These are phyloP conservation scores for Brenthis hecate DNA, from an alignment of 2,888 invertebrate genomes.

Conservation along the genomic window DNA sequence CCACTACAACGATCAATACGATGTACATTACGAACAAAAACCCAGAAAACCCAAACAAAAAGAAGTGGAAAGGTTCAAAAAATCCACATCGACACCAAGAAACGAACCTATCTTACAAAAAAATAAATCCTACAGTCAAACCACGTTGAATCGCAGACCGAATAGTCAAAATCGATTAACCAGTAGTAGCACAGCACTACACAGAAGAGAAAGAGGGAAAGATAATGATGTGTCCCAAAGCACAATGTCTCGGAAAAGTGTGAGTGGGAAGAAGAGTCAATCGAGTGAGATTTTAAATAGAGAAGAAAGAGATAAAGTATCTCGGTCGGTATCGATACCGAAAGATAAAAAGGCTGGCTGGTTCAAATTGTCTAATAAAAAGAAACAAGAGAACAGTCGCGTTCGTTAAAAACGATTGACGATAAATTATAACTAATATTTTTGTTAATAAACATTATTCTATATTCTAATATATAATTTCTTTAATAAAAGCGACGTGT, in stretches of 20 bases:
- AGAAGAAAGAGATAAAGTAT: slow-evolving; percentile 75
- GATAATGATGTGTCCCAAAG: slow-evolving; percentile 52
- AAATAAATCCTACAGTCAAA: slow-evolving; percentile 75
- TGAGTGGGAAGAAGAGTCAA: slow-evolving; percentile 76
- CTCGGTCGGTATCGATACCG: slow-evolving; percentile 87
- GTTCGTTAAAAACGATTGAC: slow-evolving; percentile 56
- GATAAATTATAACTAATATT: slow-evolving; percentile 8
- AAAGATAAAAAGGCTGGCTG: slow-evolving; percentile 88
- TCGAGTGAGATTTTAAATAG: slow-evolving; percentile 84
- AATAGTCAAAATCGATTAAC: slow-evolving; percentile 58
- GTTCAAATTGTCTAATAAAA: slow-evolving; percentile 84
- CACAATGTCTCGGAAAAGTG: slow-evolving; percentile 70
- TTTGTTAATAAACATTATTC: slow-evolving; percentile 1
- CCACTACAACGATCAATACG: slow-evolving; percentile 87
- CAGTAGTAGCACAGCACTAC: slow-evolving; percentile 68
- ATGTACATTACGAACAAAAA: slow-evolving; percentile 90
- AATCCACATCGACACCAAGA: slow-evolving; percentile 68
- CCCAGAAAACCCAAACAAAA: slow-evolving; percentile 67
- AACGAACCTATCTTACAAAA: slow-evolving; percentile 71
- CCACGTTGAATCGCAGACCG: slow-evolving; percentile 64
- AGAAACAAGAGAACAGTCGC: slow-evolving; percentile 70
- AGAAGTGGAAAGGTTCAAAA: slow-evolving; percentile 57
- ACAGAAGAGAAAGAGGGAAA: slow-evolving; percentile 66
- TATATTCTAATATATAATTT: slow-evolving; percentile 11
- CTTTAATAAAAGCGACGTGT: not conserved